Evolutionary conservation across 2,113 vertebrate genomes (phyloP).

Genomic region (Tetrao urogallus): DNA sequence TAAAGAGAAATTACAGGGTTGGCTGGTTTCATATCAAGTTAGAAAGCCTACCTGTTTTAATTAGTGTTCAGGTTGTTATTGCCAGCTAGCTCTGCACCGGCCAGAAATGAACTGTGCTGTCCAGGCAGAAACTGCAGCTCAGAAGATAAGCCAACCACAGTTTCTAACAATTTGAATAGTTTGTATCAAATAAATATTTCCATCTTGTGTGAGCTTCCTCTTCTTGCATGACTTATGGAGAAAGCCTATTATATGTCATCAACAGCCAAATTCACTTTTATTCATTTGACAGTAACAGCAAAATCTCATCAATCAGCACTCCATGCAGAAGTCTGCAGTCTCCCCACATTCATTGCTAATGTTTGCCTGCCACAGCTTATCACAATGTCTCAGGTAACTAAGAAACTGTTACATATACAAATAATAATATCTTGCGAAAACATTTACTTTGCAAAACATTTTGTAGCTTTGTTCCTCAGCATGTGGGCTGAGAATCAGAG

Average conservation of each 20-base stretch:
- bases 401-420: not conserved
- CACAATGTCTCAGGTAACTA: not conserved
- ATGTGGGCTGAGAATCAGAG: not conserved
- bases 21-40: not conserved
- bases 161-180: slow-evolving; percentile 13
- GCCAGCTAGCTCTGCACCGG: not conserved
- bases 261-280: not conserved
- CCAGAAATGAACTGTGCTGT: not conserved
- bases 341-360: not conserved
- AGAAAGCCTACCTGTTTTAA: not conserved
- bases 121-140: not conserved
- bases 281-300: not conserved
- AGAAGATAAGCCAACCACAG: not conserved
- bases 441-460: not conserved
- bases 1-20: not conserved
- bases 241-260: not conserved
- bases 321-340: not conserved
- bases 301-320: not conserved
- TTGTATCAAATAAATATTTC: not conserved
- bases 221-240: not conserved
- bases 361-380: not conserved
- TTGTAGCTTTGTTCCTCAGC: not conserved
- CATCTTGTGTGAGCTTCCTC: not conserved
- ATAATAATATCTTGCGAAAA: not conserved
- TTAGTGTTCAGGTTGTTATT: not conserved